These are phyloP conservation scores for Noctua janthina DNA, from an alignment of 2,888 invertebrate genomes.

Conservation along the genomic window DNA sequence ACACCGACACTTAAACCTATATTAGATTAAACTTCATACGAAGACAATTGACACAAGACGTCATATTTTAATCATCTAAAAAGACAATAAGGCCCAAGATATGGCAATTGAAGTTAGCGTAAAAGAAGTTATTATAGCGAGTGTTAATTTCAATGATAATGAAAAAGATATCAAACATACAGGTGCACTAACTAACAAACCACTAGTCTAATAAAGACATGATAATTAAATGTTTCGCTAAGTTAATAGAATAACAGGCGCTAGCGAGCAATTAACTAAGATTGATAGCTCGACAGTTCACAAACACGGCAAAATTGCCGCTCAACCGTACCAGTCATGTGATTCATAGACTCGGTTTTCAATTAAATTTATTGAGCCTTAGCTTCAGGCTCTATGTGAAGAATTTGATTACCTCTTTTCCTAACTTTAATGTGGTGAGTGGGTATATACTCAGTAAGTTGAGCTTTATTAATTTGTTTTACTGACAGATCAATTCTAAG, in stretches of 20 bases:
- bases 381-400: slow-evolving; percentile 58
- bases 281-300: slow-evolving; percentile 63
- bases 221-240: slow-evolving; percentile 62
- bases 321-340: slow-evolving; percentile 53
- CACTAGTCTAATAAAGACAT: slow-evolving; percentile 38
- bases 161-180: slow-evolving; percentile 25
- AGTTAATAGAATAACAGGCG: slow-evolving; percentile 67
- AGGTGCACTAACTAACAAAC: slow-evolving; percentile 22
- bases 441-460: slow-evolving; percentile 55
- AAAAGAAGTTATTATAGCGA: not conserved
- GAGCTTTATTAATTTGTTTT: slow-evolving; percentile 63
- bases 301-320: slow-evolving; percentile 60
- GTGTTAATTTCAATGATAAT: not conserved
- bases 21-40: not conserved
- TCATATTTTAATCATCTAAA: not conserved
- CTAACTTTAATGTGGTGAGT: slow-evolving; percentile 53
- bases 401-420: slow-evolving; percentile 62
- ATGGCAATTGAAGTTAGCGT: not conserved
- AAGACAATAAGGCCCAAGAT: not conserved
- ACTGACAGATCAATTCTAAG: slow-evolving; percentile 46
- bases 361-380: slow-evolving; percentile 61
- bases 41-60: not conserved
- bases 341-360: slow-evolving; percentile 64
- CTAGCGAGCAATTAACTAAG: slow-evolving; percentile 63
- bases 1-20: not conserved